A percentile compares a stretch with the other conserved stretches of the same genome.
Evolutionary conservation across 1,140 invertebrate species (phyloP).

Genomic region (Mizuhopecten yessoensis): DNA sequence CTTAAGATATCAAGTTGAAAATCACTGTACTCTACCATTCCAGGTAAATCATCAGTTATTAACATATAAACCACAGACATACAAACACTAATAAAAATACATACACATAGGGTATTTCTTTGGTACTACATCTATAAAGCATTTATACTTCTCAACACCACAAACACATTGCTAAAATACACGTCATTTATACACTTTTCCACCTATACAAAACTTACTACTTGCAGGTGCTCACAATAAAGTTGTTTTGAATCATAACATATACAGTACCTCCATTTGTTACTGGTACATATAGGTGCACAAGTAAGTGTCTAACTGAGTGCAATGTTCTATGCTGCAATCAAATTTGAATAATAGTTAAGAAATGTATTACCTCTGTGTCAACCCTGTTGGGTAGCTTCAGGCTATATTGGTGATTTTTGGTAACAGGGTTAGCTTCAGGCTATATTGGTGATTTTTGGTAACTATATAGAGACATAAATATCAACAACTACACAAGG

Average conservation of each 20-base stretch:
- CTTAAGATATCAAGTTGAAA: not conserved
- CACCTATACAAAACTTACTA: not conserved
- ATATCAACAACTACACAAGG: no score
- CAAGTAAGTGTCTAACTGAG: no score
- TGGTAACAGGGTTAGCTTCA: no score
- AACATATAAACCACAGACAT: not conserved
- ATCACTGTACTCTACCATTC: not conserved
- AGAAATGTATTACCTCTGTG: not conserved
- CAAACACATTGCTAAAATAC: not conserved
- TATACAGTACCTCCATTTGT: no score
- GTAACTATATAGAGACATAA: no score
- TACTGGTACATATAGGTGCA: no score
- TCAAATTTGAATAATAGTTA: constrained; percentile 7
- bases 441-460: no score
- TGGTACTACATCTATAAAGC: constrained; percentile 21
- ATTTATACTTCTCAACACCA: no score
- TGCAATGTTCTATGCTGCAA: not conserved
- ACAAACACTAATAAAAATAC: not conserved
- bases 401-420: not conserved
- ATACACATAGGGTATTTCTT: not conserved
- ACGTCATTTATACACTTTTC: not conserved
- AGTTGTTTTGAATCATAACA: no score
- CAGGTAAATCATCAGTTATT: not conserved
- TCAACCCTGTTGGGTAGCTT: not conserved
- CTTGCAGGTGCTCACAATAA: not conserved